phyloP scores from a whole-genome alignment of 2,113 vertebrate species.

The Pluvialis apricaria region DNA sequence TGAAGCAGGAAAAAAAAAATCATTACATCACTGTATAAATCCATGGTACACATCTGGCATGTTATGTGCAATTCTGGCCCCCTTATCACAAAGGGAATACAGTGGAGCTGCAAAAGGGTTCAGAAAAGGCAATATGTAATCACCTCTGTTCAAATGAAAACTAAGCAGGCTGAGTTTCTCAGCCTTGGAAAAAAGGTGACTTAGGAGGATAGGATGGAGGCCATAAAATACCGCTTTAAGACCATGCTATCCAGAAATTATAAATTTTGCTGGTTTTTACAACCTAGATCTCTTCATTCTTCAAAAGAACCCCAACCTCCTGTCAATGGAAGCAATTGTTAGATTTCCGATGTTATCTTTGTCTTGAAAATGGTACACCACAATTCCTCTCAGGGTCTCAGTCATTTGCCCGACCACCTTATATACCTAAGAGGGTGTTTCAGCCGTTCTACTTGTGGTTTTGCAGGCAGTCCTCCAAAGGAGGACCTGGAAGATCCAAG shows the following conservation, averaged over 20 bases:
- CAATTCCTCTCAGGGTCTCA: not conserved
- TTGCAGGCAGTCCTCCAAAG: not conserved
- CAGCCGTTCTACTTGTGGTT: not conserved
- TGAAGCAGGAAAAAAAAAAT: not conserved
- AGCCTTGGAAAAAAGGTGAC: not conserved
- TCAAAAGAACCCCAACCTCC: not conserved
- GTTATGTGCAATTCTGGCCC: not conserved
- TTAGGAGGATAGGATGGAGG: not conserved
- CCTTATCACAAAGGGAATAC: not conserved
- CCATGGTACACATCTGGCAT: not conserved
- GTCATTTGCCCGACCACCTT: not conserved
- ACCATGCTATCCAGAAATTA: not conserved
- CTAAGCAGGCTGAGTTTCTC: not conserved
- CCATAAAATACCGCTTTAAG: not conserved
- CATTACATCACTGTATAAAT: not conserved
- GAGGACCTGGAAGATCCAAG: not conserved
- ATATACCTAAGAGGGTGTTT: not conserved
- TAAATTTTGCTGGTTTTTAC: not conserved
- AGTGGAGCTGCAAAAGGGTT: not conserved
- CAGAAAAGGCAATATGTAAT: not conserved
- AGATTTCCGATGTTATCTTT: not conserved
- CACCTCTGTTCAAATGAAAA: not conserved
- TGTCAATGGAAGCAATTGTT: not conserved
- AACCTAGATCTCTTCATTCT: not conserved
- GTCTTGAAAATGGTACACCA: not conserved